These are phyloP conservation scores for Neosilurus mollespiculum DNA, from an alignment of 2,797 vertebrate species.

Conservation along the genomic window DNA sequence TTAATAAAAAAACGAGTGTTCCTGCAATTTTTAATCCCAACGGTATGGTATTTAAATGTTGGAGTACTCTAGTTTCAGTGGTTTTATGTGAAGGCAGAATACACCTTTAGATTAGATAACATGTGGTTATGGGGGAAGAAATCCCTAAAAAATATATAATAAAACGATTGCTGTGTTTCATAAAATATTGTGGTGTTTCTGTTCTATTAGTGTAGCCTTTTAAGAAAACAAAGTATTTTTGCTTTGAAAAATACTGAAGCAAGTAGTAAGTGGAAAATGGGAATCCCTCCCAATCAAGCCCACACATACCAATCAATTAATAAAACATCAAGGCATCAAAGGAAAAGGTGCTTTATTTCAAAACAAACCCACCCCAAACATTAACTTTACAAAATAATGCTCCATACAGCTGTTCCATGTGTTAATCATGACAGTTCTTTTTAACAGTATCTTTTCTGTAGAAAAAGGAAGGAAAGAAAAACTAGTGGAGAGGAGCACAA, in stretches of 20 bases:
- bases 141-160: neutral
- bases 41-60: neutral
- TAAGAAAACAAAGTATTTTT: neutral
- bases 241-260: neutral
- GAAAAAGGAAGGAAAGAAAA: conserved; percentile 54
- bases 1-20: neutral
- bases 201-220: neutral
- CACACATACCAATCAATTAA: neutral
- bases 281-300: neutral
- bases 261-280: too few relatives aligned
- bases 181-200: neutral
- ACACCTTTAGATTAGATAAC: neutral
- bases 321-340: conserved; percentile 57
- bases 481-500: conserved; percentile 59
- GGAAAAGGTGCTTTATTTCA: conserved; percentile 82
- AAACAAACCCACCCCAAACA: conserved; percentile 67
- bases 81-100: neutral
- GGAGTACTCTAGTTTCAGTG: neutral
- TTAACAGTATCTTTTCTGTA: conserved; percentile 59
- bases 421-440: conserved; percentile 17
- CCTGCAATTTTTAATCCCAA: neutral
- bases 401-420: conserved; percentile 59
- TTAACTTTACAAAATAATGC: conserved; percentile 69
- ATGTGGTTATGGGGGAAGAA: neutral
- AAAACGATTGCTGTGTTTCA: neutral